A percentile compares a stretch with the other conserved stretches of the same genome.
Evolutionary conservation across 2,113 vertebrate genomes (phyloP).

Genomic region (Ammodramus savannarum): DNA sequence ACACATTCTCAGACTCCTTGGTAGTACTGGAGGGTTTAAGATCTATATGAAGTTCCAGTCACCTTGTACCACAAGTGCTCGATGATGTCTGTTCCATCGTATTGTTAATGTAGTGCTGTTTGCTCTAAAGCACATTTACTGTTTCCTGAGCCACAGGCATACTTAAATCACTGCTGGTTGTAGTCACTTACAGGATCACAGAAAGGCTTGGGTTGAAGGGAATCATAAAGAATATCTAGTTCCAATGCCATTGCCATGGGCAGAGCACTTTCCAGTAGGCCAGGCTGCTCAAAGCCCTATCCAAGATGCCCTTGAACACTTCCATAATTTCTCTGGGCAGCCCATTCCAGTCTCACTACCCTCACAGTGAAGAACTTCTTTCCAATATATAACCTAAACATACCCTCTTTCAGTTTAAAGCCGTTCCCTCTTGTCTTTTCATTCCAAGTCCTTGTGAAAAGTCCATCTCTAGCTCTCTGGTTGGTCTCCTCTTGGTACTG

Average conservation of each 20-base stretch:
- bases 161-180: background rate
- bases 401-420: background rate
- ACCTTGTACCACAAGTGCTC: background rate
- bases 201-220: background rate
- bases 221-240: background rate
- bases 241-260: background rate
- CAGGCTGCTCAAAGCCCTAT: background rate
- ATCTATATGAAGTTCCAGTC: background rate
- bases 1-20: background rate
- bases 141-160: background rate
- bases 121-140: background rate
- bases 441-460: background rate
- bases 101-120: background rate
- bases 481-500: background rate
- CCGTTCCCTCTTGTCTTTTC: background rate
- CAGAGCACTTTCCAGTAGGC: background rate
- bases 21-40: background rate
- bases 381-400: background rate
- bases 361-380: background rate
- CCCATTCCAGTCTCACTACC: background rate
- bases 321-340: background rate
- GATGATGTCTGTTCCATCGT: background rate
- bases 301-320: background rate
- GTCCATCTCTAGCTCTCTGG: background rate
- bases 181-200: background rate